These are phyloP conservation scores for Scytalopus superciliaris DNA, from an alignment of 2,113 vertebrate genomes.

Conservation along the genomic window DNA sequence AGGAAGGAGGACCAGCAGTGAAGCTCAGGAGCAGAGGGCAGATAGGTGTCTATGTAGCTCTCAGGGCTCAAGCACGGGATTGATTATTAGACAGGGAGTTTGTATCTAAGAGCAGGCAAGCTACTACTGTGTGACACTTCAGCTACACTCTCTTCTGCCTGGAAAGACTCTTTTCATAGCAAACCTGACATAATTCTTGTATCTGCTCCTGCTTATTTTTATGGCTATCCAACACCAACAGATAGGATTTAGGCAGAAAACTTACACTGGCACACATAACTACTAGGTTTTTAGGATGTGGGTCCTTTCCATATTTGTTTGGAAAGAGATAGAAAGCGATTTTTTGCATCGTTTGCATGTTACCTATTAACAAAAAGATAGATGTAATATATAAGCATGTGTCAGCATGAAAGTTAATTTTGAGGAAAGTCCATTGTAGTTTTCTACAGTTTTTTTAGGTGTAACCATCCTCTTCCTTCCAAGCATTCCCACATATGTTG, in stretches of 20 bases:
- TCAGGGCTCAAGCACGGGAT: neutral
- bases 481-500: neutral
- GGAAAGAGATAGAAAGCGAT: neutral
- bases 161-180: neutral
- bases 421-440: neutral
- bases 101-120: neutral
- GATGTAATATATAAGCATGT: neutral
- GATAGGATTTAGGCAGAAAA: neutral
- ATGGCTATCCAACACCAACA: neutral
- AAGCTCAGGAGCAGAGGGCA: neutral
- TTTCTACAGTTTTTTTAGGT: neutral
- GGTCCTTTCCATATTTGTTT: neutral
- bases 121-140: neutral
- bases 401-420: neutral
- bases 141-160: neutral
- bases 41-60: neutral
- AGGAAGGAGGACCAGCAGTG: neutral
- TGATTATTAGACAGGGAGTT: neutral
- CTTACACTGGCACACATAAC: accelerated
- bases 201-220: neutral
- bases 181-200: neutral
- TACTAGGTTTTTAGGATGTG: neutral
- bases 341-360: neutral
- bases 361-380: neutral
- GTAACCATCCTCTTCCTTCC: neutral